phyloP scores from a whole-genome alignment of 2,113 vertebrate genomes.

The Gulo gulo region DNA sequence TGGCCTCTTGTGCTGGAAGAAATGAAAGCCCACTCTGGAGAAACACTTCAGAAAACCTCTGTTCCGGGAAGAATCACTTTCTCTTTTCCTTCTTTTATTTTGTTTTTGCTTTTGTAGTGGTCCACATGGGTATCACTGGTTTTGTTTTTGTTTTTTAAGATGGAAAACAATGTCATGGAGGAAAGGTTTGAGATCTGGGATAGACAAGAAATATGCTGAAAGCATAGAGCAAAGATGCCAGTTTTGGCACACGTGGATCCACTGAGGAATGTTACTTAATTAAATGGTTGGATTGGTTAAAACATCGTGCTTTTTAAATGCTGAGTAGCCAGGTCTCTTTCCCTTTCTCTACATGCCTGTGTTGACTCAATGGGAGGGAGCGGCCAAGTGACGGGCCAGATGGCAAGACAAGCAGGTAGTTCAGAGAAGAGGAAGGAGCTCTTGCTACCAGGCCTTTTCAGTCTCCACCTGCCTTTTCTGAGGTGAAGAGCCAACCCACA shows the following conservation, averaged over 20 bases:
- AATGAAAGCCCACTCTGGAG: not conserved
- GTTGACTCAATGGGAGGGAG: not conserved
- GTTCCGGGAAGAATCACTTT: not conserved
- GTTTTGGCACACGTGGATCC: not conserved
- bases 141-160: not conserved
- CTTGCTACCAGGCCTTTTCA: not conserved
- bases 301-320: not conserved
- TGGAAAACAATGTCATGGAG: not conserved
- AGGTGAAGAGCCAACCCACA: not conserved
- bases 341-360: not conserved
- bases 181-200: not conserved
- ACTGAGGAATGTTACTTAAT: not conserved
- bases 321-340: not conserved
- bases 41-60: not conserved
- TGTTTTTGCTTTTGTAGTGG: too few relatives aligned
- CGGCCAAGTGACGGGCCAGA: not conserved
- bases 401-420: not conserved
- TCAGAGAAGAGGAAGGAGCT: not conserved
- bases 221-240: not conserved
- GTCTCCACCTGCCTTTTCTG: conserved; percentile 20
- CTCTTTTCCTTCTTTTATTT: not conserved
- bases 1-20: not conserved
- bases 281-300: not conserved
- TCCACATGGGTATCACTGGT: too few relatives aligned
- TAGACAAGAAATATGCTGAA: not conserved